Evolutionary conservation across 2,113 vertebrate species (phyloP).

Genomic region (Tenebrosternarchus preto): DNA sequence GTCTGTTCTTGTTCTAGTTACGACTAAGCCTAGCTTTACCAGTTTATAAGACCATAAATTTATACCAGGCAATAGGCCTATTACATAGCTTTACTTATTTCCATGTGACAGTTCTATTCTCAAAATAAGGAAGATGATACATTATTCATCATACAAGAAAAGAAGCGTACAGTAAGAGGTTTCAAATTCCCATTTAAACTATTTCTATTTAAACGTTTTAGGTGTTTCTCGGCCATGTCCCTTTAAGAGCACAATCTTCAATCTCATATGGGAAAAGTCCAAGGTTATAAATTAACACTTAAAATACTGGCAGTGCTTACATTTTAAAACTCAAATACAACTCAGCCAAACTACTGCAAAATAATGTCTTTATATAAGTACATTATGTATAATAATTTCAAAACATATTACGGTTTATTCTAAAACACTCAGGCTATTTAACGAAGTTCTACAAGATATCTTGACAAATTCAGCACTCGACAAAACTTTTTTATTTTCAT

Average conservation of each 20-base stretch:
- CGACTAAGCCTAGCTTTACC: too few species aligned
- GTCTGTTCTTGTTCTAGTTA: too few species aligned
- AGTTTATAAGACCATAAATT: not conserved
- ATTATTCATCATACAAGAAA: not conserved
- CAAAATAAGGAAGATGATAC: conserved; percentile 22
- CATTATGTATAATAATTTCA: too few species aligned
- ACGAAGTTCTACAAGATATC: too few species aligned
- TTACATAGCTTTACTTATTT: not conserved
- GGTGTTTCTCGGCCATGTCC: not conserved
- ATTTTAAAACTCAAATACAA: not conserved
- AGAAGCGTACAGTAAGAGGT: not conserved
- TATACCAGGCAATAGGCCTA: not conserved
- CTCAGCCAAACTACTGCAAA: not conserved
- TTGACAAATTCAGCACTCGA: not conserved
- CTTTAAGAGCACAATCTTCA: conserved; percentile 52
- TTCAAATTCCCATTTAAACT: not conserved
- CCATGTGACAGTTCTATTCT: conserved; percentile 14
- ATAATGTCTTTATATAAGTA: too few species aligned
- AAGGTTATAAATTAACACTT: conserved; percentile 55
- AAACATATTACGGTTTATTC: not conserved
- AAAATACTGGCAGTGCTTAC: conserved; percentile 39
- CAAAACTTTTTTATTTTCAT: not conserved
- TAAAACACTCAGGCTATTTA: not conserved
- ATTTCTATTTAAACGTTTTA: not conserved
- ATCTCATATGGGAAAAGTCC: conserved; percentile 66